Evolutionary conservation across 2,797 vertebrate species (phyloP).

Genomic region (Bovichtus variegatus): DNA sequence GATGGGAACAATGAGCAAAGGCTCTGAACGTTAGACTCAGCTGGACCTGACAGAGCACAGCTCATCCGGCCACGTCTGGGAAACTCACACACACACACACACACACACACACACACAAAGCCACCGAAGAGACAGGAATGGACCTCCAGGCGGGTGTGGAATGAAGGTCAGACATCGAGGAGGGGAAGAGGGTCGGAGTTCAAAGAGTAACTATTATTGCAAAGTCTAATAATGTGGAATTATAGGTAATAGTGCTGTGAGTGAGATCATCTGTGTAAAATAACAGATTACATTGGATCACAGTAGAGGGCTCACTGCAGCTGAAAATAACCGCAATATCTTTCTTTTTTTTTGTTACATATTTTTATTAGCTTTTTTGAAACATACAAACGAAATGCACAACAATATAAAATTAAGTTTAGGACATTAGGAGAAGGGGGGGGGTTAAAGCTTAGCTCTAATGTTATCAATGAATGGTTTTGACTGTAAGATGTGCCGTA

Average conservation of each 20-base stretch:
- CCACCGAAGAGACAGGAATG: constrained; percentile 62
- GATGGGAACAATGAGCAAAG: constrained; percentile 85
- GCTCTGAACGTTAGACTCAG: constrained; percentile 77
- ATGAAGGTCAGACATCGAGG: constrained; percentile 66
- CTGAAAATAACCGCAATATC: neutral
- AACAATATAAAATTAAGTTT: no score
- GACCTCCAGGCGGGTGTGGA: constrained; percentile 69
- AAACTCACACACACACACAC: constrained; percentile 54
- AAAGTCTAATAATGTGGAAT: constrained; percentile 39
- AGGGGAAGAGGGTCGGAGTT: constrained; percentile 39
- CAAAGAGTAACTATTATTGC: constrained; percentile 33
- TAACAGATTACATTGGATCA: neutral
- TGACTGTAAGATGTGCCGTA: no score
- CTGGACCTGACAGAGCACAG: constrained; percentile 72
- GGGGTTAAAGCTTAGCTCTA: no score
- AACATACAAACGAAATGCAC: no score
- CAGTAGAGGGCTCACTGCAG: neutral
- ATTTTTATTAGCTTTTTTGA: no score
- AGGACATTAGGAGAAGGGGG: no score
- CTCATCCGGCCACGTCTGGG: constrained; percentile 80
- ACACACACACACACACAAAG: constrained; percentile 12
- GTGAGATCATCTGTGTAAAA: constrained; percentile 19
- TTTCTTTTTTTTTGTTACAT: no score
- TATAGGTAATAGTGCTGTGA: neutral
- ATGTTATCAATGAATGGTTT: no score